Percentiles rank a stretch among this genome's conserved stretches.
Evolutionary conservation across 2,888 invertebrate species (phyloP).

Genomic region (Crossocerus cetratus): DNA sequence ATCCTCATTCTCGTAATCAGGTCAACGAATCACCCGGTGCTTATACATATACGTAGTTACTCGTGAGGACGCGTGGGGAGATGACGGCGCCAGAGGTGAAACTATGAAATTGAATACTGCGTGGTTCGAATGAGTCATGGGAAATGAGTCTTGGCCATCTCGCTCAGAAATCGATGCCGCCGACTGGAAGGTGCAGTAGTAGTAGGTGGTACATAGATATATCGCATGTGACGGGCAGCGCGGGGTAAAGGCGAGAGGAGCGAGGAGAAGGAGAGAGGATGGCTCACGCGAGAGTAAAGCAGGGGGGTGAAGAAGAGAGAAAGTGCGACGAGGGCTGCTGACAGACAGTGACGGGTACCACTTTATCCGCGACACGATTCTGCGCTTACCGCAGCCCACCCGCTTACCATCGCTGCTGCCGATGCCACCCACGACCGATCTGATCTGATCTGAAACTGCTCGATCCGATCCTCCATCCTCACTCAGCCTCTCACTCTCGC

Average conservation of each 20-base stretch:
- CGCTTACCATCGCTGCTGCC: slow-evolving; percentile 66
- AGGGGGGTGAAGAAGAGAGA: slow-evolving; percentile 59
- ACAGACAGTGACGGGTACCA: slow-evolving; percentile 74
- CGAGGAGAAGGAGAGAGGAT: slow-evolving; percentile 18
- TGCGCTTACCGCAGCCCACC: slow-evolving; percentile 74
- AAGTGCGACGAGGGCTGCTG: slow-evolving; percentile 63
- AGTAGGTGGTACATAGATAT: too few relatives aligned
- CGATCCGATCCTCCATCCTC: slow-evolving; percentile 57
- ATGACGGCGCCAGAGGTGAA: too few relatives aligned
- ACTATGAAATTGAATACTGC: neutral
- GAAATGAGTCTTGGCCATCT: neutral
- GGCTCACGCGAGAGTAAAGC: slow-evolving; percentile 31
- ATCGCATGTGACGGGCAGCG: neutral
- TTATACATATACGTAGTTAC: neutral
- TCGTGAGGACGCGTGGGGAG: neutral
- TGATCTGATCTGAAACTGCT: slow-evolving; percentile 66
- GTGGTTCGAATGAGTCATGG: neutral
- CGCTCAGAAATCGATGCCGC: too few relatives aligned
- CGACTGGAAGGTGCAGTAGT: too few relatives aligned
- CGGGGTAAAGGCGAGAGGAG: slow-evolving; percentile 4
- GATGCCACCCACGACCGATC: slow-evolving; percentile 64
- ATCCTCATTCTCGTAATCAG: neutral
- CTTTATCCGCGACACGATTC: slow-evolving; percentile 76
- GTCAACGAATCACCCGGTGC: neutral
- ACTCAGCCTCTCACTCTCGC: slow-evolving; percentile 27